A percentile compares a stretch with the other conserved stretches of the same genome.
Evolutionary conservation across 2,113 vertebrate genomes (phyloP).

Genomic region (Triplophysa rosa): DNA sequence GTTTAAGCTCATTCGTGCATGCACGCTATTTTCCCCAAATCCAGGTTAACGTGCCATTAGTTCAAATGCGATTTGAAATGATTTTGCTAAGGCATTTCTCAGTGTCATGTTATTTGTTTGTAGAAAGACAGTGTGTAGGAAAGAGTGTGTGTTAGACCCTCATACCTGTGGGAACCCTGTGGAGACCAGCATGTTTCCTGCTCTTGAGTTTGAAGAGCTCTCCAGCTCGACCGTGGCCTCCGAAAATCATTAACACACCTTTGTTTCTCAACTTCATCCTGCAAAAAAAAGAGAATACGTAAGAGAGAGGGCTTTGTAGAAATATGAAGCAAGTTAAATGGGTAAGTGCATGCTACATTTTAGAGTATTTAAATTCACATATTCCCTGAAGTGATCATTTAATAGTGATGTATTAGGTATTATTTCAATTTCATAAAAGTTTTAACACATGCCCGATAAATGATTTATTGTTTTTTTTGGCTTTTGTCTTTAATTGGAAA

Average conservation of each 20-base stretch:
- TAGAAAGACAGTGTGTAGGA: constrained; percentile 31
- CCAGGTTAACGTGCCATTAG: neutral
- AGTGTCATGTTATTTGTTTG: constrained; percentile 2
- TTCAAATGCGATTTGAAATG: neutral
- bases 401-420: neutral
- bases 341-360: constrained; percentile 5
- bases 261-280: constrained; percentile 45
- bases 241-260: constrained; percentile 67
- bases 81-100: constrained; percentile 35
- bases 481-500: no score
- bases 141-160: constrained; percentile 10
- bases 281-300: constrained; percentile 28
- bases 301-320: neutral
- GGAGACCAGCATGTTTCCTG: constrained; percentile 61
- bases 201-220: constrained; percentile 73
- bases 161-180: constrained; percentile 64
- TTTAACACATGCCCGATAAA: neutral
- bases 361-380: constrained; percentile 12
- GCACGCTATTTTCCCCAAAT: neutral
- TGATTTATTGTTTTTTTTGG: neutral
- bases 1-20: neutral
- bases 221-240: constrained; percentile 59
- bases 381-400: neutral
- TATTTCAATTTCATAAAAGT: neutral
- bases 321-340: constrained; percentile 9